These are phyloP conservation scores for Sceloporus tristichus DNA, from an alignment of 2,113 vertebrate genomes.

Conservation along the genomic window DNA sequence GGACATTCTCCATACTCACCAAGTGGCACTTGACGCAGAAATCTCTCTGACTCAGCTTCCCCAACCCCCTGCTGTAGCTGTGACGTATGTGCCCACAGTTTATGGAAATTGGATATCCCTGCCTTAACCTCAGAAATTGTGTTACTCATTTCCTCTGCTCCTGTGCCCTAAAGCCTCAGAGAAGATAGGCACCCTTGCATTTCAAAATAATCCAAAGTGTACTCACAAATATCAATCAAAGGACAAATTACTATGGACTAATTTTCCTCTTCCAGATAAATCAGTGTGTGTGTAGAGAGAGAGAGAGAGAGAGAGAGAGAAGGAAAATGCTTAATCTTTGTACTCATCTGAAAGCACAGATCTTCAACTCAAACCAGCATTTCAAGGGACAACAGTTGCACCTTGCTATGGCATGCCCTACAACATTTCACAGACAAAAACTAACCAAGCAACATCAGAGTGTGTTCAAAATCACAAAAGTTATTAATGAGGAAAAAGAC, in stretches of 20 bases:
- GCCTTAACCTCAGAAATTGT: constrained; percentile 1
- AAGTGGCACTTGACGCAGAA: background rate
- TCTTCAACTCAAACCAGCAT: too few relatives aligned
- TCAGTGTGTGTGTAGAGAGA: background rate
- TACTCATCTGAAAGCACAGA: background rate
- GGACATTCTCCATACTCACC: too few relatives aligned
- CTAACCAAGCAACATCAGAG: too few relatives aligned
- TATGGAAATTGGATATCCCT: background rate
- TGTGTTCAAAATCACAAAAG: too few relatives aligned
- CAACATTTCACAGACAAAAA: too few relatives aligned
- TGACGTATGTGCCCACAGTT: background rate
- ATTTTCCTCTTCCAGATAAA: background rate
- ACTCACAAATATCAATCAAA: background rate
- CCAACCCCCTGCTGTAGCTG: background rate
- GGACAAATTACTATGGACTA: background rate
- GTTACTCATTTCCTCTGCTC: background rate
- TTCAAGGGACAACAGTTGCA: too few relatives aligned
- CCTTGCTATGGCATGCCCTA: too few relatives aligned
- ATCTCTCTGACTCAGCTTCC: background rate
- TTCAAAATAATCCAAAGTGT: background rate
- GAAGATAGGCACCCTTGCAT: background rate
- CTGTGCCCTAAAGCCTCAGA: background rate
- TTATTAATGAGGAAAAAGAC: too few relatives aligned
- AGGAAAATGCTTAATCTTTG: background rate
- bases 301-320: background rate